phyloP scores from a whole-genome alignment of 2,113 vertebrate species.

The Dolichotis patagonum region DNA sequence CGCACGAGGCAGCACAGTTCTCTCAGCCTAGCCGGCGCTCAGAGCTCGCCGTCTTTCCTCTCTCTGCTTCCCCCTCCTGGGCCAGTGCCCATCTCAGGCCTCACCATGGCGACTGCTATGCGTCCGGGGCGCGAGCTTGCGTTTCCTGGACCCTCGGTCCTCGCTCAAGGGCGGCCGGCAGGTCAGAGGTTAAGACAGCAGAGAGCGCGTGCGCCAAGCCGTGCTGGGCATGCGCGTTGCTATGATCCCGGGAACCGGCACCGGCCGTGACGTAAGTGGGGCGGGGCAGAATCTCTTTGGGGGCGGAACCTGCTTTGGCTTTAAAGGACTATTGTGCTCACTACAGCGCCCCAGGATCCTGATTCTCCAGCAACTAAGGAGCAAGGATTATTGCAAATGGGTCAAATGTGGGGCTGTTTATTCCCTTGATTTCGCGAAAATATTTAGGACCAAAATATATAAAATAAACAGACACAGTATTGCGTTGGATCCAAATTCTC shows the following conservation, averaged over 20 bases:
- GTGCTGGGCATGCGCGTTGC: background rate
- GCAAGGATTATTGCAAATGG: accelerated
- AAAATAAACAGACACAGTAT: background rate
- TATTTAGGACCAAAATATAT: background rate
- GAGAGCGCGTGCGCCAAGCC: constrained; percentile 54
- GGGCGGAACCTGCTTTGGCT: background rate
- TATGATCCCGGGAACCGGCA: accelerated
- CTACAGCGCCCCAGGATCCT: accelerated
- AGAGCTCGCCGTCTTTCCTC: background rate
- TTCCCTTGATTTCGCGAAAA: background rate
- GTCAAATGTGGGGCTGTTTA: background rate
- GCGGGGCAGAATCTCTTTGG: background rate
- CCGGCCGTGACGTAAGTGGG: background rate
- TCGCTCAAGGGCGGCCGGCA: constrained; percentile 52
- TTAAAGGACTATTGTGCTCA: accelerated
- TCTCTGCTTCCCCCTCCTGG: background rate
- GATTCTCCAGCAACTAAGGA: background rate
- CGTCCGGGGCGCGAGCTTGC: accelerated
- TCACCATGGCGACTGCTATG: constrained; percentile 67
- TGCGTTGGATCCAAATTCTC: background rate
- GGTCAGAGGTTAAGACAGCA: constrained; percentile 58
- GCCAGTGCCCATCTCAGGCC: background rate
- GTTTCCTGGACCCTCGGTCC: background rate
- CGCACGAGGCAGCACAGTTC: background rate
- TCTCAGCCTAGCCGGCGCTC: background rate